Base-by-base conservation (phyloP, 1,140 invertebrate species). In the Lasioglossum albipes region DNA sequence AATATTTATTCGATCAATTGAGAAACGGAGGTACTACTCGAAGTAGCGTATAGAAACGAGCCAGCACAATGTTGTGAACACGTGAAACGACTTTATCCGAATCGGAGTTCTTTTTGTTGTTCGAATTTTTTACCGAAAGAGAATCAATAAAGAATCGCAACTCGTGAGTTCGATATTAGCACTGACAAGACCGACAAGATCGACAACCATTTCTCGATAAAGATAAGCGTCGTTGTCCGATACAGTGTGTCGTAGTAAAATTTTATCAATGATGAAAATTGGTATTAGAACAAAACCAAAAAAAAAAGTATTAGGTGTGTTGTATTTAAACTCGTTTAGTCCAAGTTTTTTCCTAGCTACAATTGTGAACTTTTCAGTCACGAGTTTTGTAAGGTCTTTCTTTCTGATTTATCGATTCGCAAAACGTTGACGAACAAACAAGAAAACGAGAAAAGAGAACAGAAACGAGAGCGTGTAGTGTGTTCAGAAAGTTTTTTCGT, bases 181-280 rank as follows among this genome's bases (percentile, higher is more conserved):
- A 59, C 2, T n/a, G 57, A 9, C 20, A 31, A 27, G 27, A 7
- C 22, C 61, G 61, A 64, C 10, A 31, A 62, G 36, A 42, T 67
- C 41, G 20, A 22, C 36, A 7, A 36, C 6, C n/a, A 16, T 45
- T 67, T 13, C 5, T 45, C 41, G 7, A 67, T 22, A 2, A 67
- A 67, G 41, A 67, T 67, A 45, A 36, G 31, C 41, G 41, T 67
- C 41, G 62, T 65, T 12, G 5, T 49, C 42, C 66, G 5, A 16
- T 49, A 49, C 7, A 27, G 66, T 49, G 66, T 68, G 66, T 68
- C 41, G 41, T 67, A 67, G 65, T 67, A 20, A 42, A 45, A 66
- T 42, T 54, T 45, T 0, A 66, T 66, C 42, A 27, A 2, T 49
- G 64, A 45, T 12, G 45, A 67, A 45, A 2, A 45, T 67, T 45